Conservation (phyloP, 2,113 vertebrate species). For the Mus musculus region GRCm39 chr10:81271501-81272000, state of each 20-base stretch:
- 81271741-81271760: background rate
- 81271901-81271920: background rate
- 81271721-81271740: background rate
- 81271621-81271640: background rate
- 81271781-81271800: background rate
- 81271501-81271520: background rate
- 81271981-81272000: background rate
- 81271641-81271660: too few species aligned
- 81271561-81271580: background rate
- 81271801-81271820: background rate
- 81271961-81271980: background rate
- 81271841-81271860: background rate
- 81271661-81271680: background rate
- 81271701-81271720: too few species aligned
- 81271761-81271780: background rate
- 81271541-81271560: too few species aligned
- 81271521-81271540: background rate
- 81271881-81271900: background rate
- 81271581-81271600: background rate
- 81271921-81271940: background rate
- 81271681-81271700: background rate
- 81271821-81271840: background rate
- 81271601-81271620: background rate
- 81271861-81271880: background rate
- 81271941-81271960: background rate